These are phyloP conservation scores for Chionoecetes opilio DNA, from an alignment of 1,140 invertebrate genomes.

Conservation along the genomic window DNA sequence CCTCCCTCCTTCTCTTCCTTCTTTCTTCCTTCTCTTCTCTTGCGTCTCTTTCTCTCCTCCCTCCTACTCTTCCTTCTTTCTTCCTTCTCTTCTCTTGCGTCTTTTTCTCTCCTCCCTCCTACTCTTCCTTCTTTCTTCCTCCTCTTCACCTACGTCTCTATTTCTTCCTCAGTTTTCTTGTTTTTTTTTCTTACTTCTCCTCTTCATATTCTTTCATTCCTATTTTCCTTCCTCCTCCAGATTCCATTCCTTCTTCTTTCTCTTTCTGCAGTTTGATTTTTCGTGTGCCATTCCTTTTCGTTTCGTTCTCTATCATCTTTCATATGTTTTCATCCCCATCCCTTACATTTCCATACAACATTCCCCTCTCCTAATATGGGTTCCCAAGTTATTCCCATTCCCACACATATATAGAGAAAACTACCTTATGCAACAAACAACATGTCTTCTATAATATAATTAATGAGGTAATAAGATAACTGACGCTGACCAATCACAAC, in stretches of 20 bases:
- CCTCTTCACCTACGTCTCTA: background rate
- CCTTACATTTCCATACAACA: background rate
- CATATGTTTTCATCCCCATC: background rate
- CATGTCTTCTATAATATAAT: background rate
- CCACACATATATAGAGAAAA: background rate
- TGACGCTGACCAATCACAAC: background rate
- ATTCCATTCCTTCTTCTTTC: background rate
- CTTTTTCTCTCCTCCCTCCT: background rate
- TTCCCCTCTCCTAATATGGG: background rate
- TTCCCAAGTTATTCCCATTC: background rate
- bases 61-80: background rate
- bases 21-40: background rate
- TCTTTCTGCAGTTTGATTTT: background rate
- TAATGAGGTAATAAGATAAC: background rate
- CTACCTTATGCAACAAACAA: background rate
- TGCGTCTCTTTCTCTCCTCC: background rate
- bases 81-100: background rate
- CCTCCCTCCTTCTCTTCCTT: constrained; percentile 18
- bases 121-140: background rate
- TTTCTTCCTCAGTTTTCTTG: background rate
- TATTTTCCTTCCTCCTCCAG: background rate
- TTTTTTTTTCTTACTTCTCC: background rate
- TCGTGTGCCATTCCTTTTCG: too few relatives aligned
- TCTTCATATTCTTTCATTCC: background rate
- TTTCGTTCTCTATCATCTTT: background rate